Base-by-base conservation (phyloP, 2,113 vertebrate genomes). In the Pogona vitticeps region DNA sequence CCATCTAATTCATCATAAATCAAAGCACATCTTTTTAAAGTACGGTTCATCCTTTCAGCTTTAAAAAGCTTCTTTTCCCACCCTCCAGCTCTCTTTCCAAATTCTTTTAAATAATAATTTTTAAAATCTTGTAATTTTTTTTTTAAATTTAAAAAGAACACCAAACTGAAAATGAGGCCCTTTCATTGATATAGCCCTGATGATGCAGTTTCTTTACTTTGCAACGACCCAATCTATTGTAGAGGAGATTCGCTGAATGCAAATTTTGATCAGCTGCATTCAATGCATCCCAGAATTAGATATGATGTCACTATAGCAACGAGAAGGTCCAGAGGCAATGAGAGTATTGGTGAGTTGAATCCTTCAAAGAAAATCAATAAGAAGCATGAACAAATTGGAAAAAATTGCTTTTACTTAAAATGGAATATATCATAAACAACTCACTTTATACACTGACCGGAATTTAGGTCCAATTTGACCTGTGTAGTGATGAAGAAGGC, bases 331-430 rank as follows among this genome's bases (percentile, higher is more conserved):
- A 7, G 42, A 82, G 61, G 59, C 59, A 58, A 65, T 58, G 15
- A 56, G 72, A 56, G 76, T 82, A 56, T 72, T 40, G 40, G 26
- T 9, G 33, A 52, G 17, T 10, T 76, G 58, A 65, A 17, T 38
- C 31, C 52, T 86, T 86, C 65, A 76, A 56, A 65, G 33, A 38
- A 77, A 40, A 81, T 67, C 85, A 87, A 56, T 82, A 76, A 81
- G 38, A 68, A 31, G 56, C n/a, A 56, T 52, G 71, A 65, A 75
- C 56, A 67, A 67, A 87, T 26, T n/a, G 33, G 36, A 80, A 76
- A 68, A 61, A 81, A 65, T n/a, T 20, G 38, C 26, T 76, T 86
- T 87, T 76, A 82, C 67, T 87, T 82, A 82, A 88, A 92, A 88
- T 76, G 14, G 40, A 67, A 31, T 40, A n/a, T 94, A 90, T 84